A percentile compares a stretch with the other conserved stretches of the same genome.
These are phyloP conservation scores for Eptesicus fuscus DNA, from an alignment of 2,113 vertebrate species.

Conservation along the genomic window DNA sequence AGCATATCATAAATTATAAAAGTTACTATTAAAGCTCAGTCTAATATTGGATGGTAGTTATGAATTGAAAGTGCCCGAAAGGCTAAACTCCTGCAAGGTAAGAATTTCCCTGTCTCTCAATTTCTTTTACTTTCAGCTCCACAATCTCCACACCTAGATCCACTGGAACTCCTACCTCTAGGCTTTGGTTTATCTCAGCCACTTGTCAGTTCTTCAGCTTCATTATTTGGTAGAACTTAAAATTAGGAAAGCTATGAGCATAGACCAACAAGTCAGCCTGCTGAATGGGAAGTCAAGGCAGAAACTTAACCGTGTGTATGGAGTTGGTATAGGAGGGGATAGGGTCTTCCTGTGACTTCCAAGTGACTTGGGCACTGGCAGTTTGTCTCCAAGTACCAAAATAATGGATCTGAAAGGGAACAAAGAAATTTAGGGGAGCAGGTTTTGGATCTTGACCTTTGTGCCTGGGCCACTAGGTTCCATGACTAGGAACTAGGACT, in stretches of 20 bases:
- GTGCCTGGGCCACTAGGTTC: not conserved
- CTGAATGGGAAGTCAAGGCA: not conserved
- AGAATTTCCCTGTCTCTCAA: not conserved
- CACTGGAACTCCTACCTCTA: not conserved
- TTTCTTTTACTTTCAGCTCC: not conserved
- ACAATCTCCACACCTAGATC: not conserved
- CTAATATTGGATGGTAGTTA: constrained; percentile 36
- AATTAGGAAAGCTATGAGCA: not conserved
- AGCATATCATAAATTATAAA: constrained; percentile 62
- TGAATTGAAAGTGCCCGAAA: constrained; percentile 18
- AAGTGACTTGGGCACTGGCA: not conserved
- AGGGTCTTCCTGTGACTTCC: not conserved
- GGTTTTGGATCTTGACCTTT: not conserved
- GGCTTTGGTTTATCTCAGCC: not conserved
- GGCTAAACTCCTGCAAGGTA: not conserved
- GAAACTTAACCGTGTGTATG: not conserved
- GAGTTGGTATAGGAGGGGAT: not conserved
- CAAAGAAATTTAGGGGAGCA: not conserved
- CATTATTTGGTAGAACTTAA: not conserved
- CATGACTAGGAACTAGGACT: not conserved
- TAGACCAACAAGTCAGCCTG: not conserved
- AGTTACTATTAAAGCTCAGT: constrained; percentile 64
- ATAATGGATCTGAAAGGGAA: not conserved
- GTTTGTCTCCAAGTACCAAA: not conserved
- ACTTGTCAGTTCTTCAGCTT: not conserved